Evolutionary conservation across 2,113 vertebrate species (phyloP), one percentile per base, ranked within the genome.

Genomic region (Pelecanus crispus): DNA sequence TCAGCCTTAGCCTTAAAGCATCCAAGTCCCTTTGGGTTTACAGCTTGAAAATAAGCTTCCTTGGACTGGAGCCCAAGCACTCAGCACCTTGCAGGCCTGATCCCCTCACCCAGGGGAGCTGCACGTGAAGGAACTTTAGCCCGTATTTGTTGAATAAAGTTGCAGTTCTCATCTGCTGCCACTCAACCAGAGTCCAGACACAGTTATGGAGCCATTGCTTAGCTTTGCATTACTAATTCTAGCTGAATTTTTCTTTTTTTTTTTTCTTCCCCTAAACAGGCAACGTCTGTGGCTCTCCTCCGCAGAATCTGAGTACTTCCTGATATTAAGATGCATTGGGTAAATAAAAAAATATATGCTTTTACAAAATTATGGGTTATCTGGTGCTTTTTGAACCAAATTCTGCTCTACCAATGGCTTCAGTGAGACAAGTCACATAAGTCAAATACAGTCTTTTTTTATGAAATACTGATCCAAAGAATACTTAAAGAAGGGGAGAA

Each of bases 401-500:
- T 65, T 74, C 65, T 82, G 17, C 84, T 95, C 50, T 58, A 63
- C 73, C 87, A 83, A 16, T 31, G n/a, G 77, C 92, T 96, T 93
- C 94, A 93, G 71, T 59, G 86, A 92, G 88, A 92, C n/a, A 70
- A 45, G 59, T 94, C 93, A 95, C 58, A 2, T 24, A 70, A 81
- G 44, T 71, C 77, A 96, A 94, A 89, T 38, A 81, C 1, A 45
- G 40, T 18, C 77, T 71, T 70, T 61, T 80, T 62, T 28, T 45
- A 71, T 12, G 6, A 59, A 95, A 68, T 42, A 87, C n/a, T 20
- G 8, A 86, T 77, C 40, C 85, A 96, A 79, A 79, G 38, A 90
- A 55, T 40, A 77, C 53, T 82, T 61, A 71, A 61, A 47, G 31
- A 93, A 62, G 94, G 29, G 31, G 66, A 72, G 32, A 88, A 78